Evolutionary conservation across 2,888 invertebrate species (phyloP), one percentile per base, ranked within the genome.

Genomic region (Anorthoa munda): DNA sequence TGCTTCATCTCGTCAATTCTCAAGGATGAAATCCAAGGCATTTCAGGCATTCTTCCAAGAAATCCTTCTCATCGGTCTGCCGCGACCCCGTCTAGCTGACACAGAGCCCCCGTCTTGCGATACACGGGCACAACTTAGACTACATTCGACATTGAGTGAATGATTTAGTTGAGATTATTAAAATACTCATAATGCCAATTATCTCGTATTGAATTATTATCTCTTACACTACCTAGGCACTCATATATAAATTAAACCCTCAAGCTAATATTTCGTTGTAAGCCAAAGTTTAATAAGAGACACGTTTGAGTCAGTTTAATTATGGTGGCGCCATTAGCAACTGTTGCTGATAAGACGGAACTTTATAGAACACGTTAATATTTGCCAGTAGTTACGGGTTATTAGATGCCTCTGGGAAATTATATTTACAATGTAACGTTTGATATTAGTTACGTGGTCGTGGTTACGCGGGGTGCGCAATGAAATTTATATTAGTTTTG

Each of bases 341-440:
- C 81, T 83, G 82, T 82, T 87, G 59, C 78, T 77, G 88, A 89
- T 89, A 89, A 88, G 75, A 75, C 65, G 64, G 56, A 86, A 87
- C 83, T 86, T 87, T 87, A 88, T 86, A 84, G 78, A 84, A 83
- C 81, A 75, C 82, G 84, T 83, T 84, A 87, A 86, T 87, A 88
- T 88, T 88, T 82, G 75, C 74, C 60, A 65, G 60, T 81, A 79
- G 76, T 81, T 78, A 85, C 78, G 73, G 86, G 80, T 86, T 83
- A 87, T 80, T 84, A 80, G 72, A 86, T 81, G 87, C 84, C 86
- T 86, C 77, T 81, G 84, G 84, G 85, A 83, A 84, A 86, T 87
- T 83, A 87, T 87, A 82, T 87, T 89, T 87, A 89, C 87, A 83
- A 79, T 86, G 82, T 87, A 78, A 77, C 64, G 64, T 81, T 78